A percentile compares a stretch with the other conserved stretches of the same genome.
Evolutionary conservation across 2,113 vertebrate genomes (phyloP).

Genomic region (Ophiodon elongatus): DNA sequence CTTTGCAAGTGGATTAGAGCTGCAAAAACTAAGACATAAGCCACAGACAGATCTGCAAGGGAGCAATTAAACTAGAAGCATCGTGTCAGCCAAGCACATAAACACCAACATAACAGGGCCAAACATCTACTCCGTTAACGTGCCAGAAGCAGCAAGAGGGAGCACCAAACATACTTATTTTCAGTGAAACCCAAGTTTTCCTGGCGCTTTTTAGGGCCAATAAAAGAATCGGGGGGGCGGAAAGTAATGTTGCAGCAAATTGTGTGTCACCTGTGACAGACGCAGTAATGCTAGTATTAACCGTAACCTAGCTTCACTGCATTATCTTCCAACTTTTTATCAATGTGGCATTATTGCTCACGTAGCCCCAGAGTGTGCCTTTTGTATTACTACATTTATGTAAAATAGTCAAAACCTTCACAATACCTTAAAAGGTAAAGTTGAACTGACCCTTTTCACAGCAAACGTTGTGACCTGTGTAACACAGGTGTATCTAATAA

Average conservation of each 20-base stretch:
- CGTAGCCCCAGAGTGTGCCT: background rate
- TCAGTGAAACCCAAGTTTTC: background rate
- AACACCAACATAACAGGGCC: background rate
- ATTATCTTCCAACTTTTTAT: background rate
- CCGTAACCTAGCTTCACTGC: background rate
- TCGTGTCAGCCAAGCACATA: background rate
- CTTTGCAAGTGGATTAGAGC: background rate
- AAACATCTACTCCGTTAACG: too few relatives aligned
- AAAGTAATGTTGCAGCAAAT: background rate
- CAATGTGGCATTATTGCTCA: background rate
- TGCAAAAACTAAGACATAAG: background rate
- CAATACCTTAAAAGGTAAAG: conserved; percentile 57
- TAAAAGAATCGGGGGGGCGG: background rate
- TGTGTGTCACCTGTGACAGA: background rate
- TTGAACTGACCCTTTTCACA: background rate
- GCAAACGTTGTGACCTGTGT: conserved; percentile 15
- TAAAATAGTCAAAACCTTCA: background rate
- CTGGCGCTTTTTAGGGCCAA: background rate
- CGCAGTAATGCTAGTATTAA: background rate
- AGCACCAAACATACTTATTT: background rate
- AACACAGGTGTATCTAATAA: conserved; percentile 44
- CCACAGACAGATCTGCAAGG: background rate
- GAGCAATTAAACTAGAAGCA: background rate
- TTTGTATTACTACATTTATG: background rate
- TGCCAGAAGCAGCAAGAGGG: background rate